Evolutionary conservation across 2,797 vertebrate species (phyloP), one percentile per base, ranked within the genome.

Genomic region (Micrastur ruficollis): DNA sequence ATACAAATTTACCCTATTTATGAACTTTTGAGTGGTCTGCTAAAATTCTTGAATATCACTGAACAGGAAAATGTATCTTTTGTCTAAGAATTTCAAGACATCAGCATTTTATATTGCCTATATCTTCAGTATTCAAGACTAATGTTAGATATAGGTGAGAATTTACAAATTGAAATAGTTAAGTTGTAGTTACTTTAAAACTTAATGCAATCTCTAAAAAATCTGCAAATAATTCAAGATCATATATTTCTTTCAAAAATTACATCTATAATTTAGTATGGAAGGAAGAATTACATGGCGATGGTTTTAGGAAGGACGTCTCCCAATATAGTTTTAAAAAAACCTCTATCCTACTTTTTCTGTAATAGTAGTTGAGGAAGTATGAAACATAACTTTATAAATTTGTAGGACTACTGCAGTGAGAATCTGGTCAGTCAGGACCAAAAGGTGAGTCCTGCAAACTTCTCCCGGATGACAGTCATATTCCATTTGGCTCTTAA

Each of bases 191-290:
- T 81, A 68, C 14, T 90, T 55, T 63, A 84, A 95, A 81, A 76
- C 32, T 56, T 46, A 27, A 88, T 31, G 20, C 27, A 62, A 22
- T 62, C 18, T 74, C 65, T 82, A 38, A 36, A 68, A 90, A 91
- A 82, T 71, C 63, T 82, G 40, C 59, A 96, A 73, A 89, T 79
- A 70, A 61, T 27, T 72, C 44, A 50, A 89, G 59, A 75, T 65
- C 83, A 88, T 76, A 80, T 89, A 56, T 85, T 92, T 89, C 15
- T 83, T 91, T 89, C 10, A 94, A 95, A 96, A 95, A 58, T 62
- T 26, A n/a, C 20, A 87, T 27, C 71, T 84, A 27, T 71, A 78
- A 44, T 81, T 90, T 86, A 84, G 72, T 55, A 83, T 22, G 32
- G 49, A 62, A 73, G 20, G 17, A 80, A 91, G 46, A 87, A 90